Percentiles rank a stretch among this genome's conserved stretches.
These are phyloP conservation scores for Minunthozetes semirufus DNA, from an alignment of 2,888 invertebrate species.

Conservation along the genomic window DNA sequence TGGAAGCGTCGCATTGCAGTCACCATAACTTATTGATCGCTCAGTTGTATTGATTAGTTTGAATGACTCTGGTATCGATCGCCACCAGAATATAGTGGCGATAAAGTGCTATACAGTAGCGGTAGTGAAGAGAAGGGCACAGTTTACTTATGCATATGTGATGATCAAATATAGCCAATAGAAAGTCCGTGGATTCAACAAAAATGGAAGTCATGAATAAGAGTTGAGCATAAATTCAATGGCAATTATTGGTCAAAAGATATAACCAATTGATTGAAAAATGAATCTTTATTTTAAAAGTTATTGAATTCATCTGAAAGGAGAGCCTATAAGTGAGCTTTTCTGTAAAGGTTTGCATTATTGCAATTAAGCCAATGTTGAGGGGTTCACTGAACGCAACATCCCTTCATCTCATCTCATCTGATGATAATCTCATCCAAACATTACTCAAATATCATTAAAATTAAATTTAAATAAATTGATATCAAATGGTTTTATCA, in stretches of 20 bases:
- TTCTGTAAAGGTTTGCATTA: neutral
- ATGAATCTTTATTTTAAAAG: neutral
- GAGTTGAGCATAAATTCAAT: neutral
- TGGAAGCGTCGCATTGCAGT: conserved; percentile 31
- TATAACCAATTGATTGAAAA: too few species aligned
- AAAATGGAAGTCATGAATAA: neutral
- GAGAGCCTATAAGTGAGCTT: conserved; percentile 3
- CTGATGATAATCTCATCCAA: neutral
- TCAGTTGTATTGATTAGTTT: conserved; percentile 14
- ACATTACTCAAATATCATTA: too few species aligned
- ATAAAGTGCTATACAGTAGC: neutral
- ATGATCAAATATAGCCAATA: neutral
- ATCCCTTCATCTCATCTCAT: conserved; percentile 11
- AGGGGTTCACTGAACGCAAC: neutral
- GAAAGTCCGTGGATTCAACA: neutral
- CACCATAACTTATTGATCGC: conserved; percentile 12
- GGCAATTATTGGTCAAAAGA: too few species aligned
- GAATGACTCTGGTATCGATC: conserved; percentile 15
- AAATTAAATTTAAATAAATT: too few species aligned
- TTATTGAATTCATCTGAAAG: neutral
- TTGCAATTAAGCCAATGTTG: conserved; percentile 3
- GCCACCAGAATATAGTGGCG: conserved; percentile 21
- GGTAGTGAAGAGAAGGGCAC: neutral
- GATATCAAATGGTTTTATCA: too few species aligned
- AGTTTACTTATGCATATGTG: conserved; percentile 27